phyloP scores from a whole-genome alignment of 2,797 vertebrate species.

The Lates japonicus region DNA sequence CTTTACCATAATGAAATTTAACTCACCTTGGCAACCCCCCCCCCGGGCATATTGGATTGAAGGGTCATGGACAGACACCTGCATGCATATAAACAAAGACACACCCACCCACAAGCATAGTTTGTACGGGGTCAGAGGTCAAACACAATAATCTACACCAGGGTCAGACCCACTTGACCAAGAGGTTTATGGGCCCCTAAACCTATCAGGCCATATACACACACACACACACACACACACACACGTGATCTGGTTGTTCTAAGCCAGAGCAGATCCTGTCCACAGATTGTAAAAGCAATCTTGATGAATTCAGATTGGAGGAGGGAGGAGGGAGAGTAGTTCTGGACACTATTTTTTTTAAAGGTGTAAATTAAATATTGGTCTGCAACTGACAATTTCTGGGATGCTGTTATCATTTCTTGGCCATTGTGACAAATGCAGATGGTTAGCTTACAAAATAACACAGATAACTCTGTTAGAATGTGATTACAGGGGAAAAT shows the following conservation, averaged over 20 bases:
- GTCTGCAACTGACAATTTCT: neutral
- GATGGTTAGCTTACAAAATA: neutral
- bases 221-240: conserved; percentile 34
- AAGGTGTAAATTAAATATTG: neutral
- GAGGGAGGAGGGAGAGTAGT: neutral
- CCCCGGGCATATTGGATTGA: conserved; percentile 48
- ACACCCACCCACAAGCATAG: conserved; percentile 47
- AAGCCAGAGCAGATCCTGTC: conserved; percentile 56
- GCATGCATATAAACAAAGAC: conserved; percentile 53
- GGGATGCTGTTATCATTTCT: neutral
- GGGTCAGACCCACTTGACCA: conserved; percentile 78
- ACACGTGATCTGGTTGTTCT: conserved; percentile 46
- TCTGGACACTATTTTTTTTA: neutral
- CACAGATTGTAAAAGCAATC: conserved; percentile 53
- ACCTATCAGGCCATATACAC: conserved; percentile 62
- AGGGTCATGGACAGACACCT: conserved; percentile 66
- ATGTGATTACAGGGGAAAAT: neutral
- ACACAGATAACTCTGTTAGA: neutral
- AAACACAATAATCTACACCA: conserved; percentile 71
- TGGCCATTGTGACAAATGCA: neutral
- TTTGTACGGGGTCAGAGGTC: conserved; percentile 63
- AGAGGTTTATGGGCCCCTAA: conserved; percentile 77
- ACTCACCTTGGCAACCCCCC: conserved; percentile 32
- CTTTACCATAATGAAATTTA: conserved; percentile 26
- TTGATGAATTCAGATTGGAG: conserved; percentile 32